Base-by-base conservation (phyloP, 2,797 vertebrate genomes). In the Lutjanus argentimaculatus region DNA sequence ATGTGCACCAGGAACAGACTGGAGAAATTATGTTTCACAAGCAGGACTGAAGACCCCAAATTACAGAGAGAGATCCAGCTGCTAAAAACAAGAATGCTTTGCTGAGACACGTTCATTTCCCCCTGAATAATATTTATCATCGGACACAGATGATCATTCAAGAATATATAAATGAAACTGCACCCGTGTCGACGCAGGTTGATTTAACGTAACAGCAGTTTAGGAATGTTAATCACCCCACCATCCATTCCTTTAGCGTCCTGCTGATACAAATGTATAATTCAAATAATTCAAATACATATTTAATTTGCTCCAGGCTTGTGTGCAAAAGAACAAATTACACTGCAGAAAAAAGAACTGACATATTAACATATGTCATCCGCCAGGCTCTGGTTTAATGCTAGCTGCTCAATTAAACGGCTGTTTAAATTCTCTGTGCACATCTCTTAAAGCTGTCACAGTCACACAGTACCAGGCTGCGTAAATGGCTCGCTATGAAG, bases 291-390 rank as follows among this genome's bases (percentile, higher is more conserved):
- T 87, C 72, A 71, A 95, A 94, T 94, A 91, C 89, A 95, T 94
- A 93, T 96, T 96, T 94, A 82, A 72, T 94, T 95, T 89, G 93
- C 96, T 96, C 75, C 83, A 75, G 95, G 95, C 95, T 92, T 94
- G 92, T 95, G 95, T 94, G 95, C 86, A 72, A 82, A 94, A 95
- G 95, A 95, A 93, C 94, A 96, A 86, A 96, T 96, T 95, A 94
- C 95, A 93, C 91, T 91, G 93, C 94, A 96, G 95, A 95, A 96
- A 36, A 96, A 95, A 93, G 89, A 96, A 96, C 78, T 51, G 83
- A 86, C 93, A 83, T 92, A 96, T 97, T 97, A 97, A 94, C 96
- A 96, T 96, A 95, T 95, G 95, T 96, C 95, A 96, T 94, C 95
- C 93, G 93, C 84, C 89, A 95, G 94, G 89, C 94, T 93, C 85